Conservation (phyloP, 2,888 invertebrate genomes). For the Apamea crenata region DNA sequence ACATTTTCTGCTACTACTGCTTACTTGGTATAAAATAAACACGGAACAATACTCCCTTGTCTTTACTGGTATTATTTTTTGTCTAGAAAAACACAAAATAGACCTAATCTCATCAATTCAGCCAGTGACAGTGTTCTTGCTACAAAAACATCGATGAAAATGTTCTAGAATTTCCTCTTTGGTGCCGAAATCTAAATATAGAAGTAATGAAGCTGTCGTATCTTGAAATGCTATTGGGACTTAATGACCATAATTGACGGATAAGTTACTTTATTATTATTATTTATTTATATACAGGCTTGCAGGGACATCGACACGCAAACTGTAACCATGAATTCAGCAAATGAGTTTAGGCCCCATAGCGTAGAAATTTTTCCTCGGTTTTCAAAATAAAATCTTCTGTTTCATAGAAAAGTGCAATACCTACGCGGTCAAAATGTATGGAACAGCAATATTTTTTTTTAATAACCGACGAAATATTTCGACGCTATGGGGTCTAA, state of each 20-base stretch:
- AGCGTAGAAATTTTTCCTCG: too few relatives aligned
- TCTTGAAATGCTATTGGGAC: neutral
- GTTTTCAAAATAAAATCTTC: too few relatives aligned
- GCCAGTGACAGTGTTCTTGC: conserved; percentile 13
- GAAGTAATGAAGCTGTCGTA: conserved; percentile 10
- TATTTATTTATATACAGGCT: too few relatives aligned
- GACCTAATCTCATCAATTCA: conserved; percentile 43
- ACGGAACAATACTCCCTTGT: conserved; percentile 23
- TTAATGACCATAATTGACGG: neutral
- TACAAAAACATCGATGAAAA: conserved; percentile 38
- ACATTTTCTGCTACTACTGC: conserved; percentile 30
- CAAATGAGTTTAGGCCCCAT: too few relatives aligned
- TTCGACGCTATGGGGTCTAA: too few relatives aligned
- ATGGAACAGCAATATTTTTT: too few relatives aligned
- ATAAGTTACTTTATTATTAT: neutral
- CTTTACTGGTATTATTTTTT: conserved; percentile 44
- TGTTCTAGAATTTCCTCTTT: conserved; percentile 33
- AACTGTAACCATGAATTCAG: too few relatives aligned
- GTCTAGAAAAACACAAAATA: conserved; percentile 32
- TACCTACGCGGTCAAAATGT: too few relatives aligned
- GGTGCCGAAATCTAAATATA: conserved; percentile 10
- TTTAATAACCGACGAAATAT: too few relatives aligned
- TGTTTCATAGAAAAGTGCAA: too few relatives aligned
- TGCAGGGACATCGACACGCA: too few relatives aligned
- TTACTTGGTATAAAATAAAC: conserved; percentile 32